phyloP scores from a whole-genome alignment of 2,888 invertebrate genomes.

The Chelonus formosanus region DNA sequence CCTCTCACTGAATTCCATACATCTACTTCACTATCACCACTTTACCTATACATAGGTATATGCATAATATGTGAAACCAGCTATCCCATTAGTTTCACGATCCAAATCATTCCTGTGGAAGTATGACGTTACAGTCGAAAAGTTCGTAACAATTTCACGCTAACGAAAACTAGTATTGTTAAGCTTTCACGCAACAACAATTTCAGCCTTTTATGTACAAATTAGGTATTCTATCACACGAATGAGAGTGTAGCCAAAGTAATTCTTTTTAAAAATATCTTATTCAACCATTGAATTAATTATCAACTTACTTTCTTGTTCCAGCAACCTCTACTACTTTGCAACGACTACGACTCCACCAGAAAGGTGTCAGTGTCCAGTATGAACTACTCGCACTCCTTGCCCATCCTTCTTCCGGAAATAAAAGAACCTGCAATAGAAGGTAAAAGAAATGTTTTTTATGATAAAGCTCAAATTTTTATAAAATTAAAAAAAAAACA shows the following conservation, averaged over 20 bases:
- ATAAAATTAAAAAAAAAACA: background rate
- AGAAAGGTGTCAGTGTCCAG: slow-evolving; percentile 86
- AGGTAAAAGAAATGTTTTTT: background rate
- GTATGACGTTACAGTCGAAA: slow-evolving; percentile 31
- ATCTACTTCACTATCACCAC: too few relatives aligned
- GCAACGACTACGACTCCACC: slow-evolving; percentile 86
- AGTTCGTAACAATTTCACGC: slow-evolving; percentile 20
- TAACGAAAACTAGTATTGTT: slow-evolving; percentile 11
- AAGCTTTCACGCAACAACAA: background rate
- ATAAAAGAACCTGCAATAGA: slow-evolving; percentile 76
- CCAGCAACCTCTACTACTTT: slow-evolving; percentile 87
- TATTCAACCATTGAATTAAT: slow-evolving; percentile 10
- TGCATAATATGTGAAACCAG: slow-evolving; percentile 7
- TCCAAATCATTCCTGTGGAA: slow-evolving; percentile 41
- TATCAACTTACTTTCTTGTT: slow-evolving; percentile 70
- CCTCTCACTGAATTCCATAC: too few relatives aligned
- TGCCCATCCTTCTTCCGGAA: slow-evolving; percentile 90
- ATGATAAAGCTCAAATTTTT: slow-evolving; percentile 10
- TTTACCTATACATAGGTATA: too few relatives aligned
- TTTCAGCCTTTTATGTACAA: background rate
- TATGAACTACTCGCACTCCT: slow-evolving; percentile 85
- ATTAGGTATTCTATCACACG: background rate
- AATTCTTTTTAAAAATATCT: background rate
- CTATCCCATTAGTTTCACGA: slow-evolving; percentile 43
- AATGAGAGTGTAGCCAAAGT: background rate